A percentile compares a stretch with the other conserved stretches of the same genome.
Evolutionary conservation across 64 coral and sea anemone species (phyloP).

Genomic region (Catalaphyllia jardinei): DNA sequence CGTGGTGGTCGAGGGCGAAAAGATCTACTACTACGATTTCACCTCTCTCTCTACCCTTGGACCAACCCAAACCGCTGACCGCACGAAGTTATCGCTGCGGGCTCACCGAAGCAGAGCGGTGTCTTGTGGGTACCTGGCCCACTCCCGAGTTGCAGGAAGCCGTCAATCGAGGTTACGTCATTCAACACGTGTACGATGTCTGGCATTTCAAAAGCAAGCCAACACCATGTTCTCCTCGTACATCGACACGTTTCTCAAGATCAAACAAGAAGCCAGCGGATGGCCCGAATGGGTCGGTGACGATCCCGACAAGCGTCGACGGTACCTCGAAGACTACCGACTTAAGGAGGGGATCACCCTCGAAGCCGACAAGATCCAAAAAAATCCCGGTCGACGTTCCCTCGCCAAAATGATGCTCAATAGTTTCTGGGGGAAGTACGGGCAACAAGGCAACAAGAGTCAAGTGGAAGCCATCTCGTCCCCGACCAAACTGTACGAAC

Average conservation of each 20-base stretch:
- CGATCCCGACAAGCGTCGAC: background rate
- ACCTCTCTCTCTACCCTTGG: background rate
- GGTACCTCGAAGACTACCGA: background rate
- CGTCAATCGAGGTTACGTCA: slow-evolving; percentile 13
- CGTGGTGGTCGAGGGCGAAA: background rate
- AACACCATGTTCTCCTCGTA: background rate
- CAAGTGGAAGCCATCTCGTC: too few species aligned
- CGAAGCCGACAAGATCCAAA: background rate
- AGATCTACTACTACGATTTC: background rate
- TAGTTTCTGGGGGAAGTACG: background rate
- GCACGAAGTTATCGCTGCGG: background rate
- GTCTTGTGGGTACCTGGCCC: too few species aligned
- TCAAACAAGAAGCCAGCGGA: background rate
- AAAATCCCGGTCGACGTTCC: slow-evolving; percentile 10
- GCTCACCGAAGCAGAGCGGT: background rate
- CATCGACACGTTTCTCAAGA: background rate
- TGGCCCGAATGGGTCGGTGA: background rate
- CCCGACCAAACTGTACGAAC: too few species aligned
- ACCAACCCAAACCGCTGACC: background rate
- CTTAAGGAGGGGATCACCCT: background rate
- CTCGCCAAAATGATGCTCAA: too few species aligned
- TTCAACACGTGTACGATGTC: slow-evolving; percentile 3
- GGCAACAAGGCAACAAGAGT: background rate
- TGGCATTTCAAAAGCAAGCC: background rate
- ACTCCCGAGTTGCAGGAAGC: slow-evolving; percentile 14